Conservation (phyloP, 2,888 invertebrate species). For the Silvanus unidentatus region DNA sequence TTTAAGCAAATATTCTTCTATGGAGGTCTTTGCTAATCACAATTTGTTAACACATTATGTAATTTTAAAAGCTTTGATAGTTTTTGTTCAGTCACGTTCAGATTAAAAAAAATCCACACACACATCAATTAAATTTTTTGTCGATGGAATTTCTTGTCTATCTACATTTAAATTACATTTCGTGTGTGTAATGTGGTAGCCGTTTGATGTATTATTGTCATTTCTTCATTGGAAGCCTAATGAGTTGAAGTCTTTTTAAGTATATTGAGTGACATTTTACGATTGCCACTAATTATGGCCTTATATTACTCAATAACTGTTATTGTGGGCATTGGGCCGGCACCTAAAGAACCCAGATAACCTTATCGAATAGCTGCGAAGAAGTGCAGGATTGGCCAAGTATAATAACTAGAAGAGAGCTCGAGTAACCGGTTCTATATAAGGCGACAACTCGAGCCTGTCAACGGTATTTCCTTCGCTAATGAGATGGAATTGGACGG, state of each 20-base stretch:
- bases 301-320: conserved; percentile 40
- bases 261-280: conserved; percentile 9
- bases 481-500: conserved; percentile 49
- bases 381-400: conserved; percentile 39
- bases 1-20: too few relatives aligned
- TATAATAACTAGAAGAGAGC: conserved; percentile 36
- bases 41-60: too few relatives aligned
- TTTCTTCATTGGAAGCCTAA: too few relatives aligned
- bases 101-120: too few relatives aligned
- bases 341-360: conserved; percentile 41
- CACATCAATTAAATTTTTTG: too few relatives aligned
- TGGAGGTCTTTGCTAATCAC: too few relatives aligned
- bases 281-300: conserved; percentile 33
- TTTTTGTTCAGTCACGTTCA: too few relatives aligned
- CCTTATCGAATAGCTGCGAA: conserved; percentile 44
- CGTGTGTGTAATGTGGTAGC: neutral
- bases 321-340: conserved; percentile 35
- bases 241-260: neutral
- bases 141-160: neutral
- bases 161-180: neutral
- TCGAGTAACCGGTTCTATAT: conserved; percentile 46
- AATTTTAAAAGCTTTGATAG: too few relatives aligned
- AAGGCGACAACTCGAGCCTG: conserved; percentile 42
- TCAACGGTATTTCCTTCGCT: conserved; percentile 48
- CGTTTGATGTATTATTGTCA: too few relatives aligned